phyloP scores from a whole-genome alignment of 2,113 vertebrate genomes.

The crab-eating macaque (Macaca fascicularis) region T2T-MFA8v1.1 NC_088384.1:82956501-82957000 shows the following conservation, averaged over 20 bases:
- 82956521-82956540: conserved; percentile 69
- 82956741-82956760: neutral
- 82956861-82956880: neutral
- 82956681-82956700: neutral
- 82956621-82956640: neutral
- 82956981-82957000: too few species aligned
- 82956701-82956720: neutral
- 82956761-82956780: neutral
- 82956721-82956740: neutral
- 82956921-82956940: neutral
- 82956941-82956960: neutral
- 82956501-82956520: neutral
- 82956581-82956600: neutral
- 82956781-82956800: neutral
- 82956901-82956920: neutral
- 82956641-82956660: neutral
- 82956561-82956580: conserved; percentile 26
- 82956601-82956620: neutral
- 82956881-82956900: neutral
- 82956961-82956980: neutral
- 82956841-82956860: neutral
- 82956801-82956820: neutral
- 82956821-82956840: neutral
- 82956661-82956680: neutral
- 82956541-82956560: conserved; percentile 52